A percentile compares a stretch with the other conserved stretches of the same genome.
phyloP scores from a whole-genome alignment of 2,113 vertebrate species.

The Seriola quinqueradiata region DNA sequence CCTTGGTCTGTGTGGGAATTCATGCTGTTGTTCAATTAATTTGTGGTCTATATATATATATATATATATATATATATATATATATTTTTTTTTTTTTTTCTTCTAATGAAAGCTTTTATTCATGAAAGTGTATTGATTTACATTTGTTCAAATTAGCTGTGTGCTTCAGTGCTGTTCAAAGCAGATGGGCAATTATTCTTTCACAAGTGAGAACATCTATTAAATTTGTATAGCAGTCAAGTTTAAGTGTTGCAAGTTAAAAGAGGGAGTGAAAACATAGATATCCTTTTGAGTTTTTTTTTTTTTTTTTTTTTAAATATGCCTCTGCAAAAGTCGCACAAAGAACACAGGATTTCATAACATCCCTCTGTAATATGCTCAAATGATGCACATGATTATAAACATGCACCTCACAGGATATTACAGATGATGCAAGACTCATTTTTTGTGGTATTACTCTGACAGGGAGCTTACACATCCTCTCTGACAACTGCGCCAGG shows the following conservation, averaged over 20 bases:
- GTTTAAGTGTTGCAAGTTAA: constrained; percentile 42
- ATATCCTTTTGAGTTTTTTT: constrained; percentile 3
- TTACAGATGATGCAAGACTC: constrained; percentile 40
- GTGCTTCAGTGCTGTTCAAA: constrained; percentile 43
- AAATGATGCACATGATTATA: constrained; percentile 41
- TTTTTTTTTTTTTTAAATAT: constrained; percentile 8
- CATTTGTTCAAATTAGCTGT: constrained; percentile 27
- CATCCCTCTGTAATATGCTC: constrained; percentile 3
- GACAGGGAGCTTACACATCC: constrained; percentile 53
- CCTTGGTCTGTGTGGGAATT: constrained; percentile 37
- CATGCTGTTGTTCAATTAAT: background rate
- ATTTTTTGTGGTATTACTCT: constrained; percentile 31
- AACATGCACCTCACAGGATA: constrained; percentile 40
- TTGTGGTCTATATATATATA: background rate
- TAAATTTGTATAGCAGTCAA: constrained; percentile 34
- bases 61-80: too few species aligned
- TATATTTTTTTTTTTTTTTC: background rate
- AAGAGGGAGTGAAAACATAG: constrained; percentile 47
- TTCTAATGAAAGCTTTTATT: constrained; percentile 44
- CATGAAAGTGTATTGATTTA: constrained; percentile 50
- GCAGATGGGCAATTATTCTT: constrained; percentile 37
- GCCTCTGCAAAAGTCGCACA: constrained; percentile 15
- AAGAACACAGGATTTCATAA: constrained; percentile 42
- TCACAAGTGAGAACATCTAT: constrained; percentile 45
- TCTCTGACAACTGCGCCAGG: constrained; percentile 48